Conservation (phyloP, 1,140 invertebrate species). For the Drosophila saltans region DNA sequence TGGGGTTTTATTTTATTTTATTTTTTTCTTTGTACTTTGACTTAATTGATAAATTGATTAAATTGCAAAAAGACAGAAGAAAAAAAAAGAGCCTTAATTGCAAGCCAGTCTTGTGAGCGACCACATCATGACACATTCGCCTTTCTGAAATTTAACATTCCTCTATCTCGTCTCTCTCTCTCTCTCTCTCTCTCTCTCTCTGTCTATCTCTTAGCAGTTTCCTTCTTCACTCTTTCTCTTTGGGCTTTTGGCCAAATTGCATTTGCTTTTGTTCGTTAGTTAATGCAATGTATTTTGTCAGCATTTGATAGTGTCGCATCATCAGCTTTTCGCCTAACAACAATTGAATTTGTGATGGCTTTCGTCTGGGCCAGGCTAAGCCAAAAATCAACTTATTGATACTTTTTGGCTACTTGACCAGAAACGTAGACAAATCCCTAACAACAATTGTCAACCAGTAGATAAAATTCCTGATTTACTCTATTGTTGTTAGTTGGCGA, state of each 20-base stretch:
- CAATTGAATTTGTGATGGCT: constrained; percentile 51
- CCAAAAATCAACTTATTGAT: constrained; percentile 1
- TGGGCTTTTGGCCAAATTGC: constrained; percentile 52
- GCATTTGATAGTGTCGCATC: constrained; percentile 68
- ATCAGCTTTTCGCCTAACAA: constrained; percentile 43
- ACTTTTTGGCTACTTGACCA: constrained; percentile 12
- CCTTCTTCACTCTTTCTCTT: neutral
- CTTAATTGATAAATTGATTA: constrained; percentile 82
- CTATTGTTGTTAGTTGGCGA: constrained; percentile 55
- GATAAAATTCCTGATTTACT: constrained; percentile 63
- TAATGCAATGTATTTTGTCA: constrained; percentile 79
- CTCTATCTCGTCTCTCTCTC: neutral
- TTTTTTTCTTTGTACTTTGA: constrained; percentile 18
- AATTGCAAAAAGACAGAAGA: constrained; percentile 55
- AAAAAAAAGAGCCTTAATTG: constrained; percentile 59
- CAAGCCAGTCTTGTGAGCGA: constrained; percentile 38
- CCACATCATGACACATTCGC: constrained; percentile 33
- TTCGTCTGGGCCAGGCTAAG: constrained; percentile 45
- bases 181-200: neutral
- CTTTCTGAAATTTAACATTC: constrained; percentile 64
- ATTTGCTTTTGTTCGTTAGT: constrained; percentile 64
- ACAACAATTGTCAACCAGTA: neutral
- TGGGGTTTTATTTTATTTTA: neutral
- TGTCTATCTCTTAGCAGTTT: constrained; percentile 2
- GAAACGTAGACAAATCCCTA: neutral